Evolutionary conservation across 2,888 invertebrate species (phyloP).

Genomic region (Iphiclides podalirius): DNA sequence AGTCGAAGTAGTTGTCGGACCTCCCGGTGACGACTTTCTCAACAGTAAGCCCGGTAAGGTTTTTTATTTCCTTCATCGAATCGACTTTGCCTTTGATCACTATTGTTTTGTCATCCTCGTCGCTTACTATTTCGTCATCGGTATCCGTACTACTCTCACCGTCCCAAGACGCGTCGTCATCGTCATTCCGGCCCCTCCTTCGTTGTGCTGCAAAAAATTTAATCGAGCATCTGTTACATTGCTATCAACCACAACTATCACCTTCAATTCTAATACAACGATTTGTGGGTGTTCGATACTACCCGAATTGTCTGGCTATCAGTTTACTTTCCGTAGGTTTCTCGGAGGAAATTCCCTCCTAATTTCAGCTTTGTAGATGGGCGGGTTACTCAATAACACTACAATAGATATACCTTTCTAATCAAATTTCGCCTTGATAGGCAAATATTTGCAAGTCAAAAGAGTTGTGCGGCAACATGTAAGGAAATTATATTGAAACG

Average conservation of each 20-base stretch:
- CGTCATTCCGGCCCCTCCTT: slow-evolving; percentile 53
- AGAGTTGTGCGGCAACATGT: no score
- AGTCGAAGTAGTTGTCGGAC: slow-evolving; percentile 88
- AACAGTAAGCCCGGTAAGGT: slow-evolving; percentile 55
- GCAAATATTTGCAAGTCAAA: no score
- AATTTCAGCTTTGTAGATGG: no score
- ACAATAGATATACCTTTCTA: no score
- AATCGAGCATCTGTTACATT: not conserved
- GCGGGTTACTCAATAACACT: no score
- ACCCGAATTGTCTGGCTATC: no score
- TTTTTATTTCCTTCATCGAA: slow-evolving; percentile 71
- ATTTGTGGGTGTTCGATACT: no score
- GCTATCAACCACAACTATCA: not conserved
- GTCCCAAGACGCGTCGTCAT: slow-evolving; percentile 81
- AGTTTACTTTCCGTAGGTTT: no score
- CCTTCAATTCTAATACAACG: no score
- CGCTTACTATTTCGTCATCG: slow-evolving; percentile 67
- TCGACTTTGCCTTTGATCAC: slow-evolving; percentile 79
- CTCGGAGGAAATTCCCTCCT: no score
- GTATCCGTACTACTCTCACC: slow-evolving; percentile 75
- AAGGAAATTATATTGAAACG: no score
- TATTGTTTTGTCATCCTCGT: slow-evolving; percentile 61
- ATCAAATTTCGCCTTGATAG: no score
- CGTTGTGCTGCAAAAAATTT: slow-evolving; percentile 41
- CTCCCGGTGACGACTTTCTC: slow-evolving; percentile 61